Conservation (phyloP, 2,113 vertebrate species). For the Willisornis vidua region DNA sequence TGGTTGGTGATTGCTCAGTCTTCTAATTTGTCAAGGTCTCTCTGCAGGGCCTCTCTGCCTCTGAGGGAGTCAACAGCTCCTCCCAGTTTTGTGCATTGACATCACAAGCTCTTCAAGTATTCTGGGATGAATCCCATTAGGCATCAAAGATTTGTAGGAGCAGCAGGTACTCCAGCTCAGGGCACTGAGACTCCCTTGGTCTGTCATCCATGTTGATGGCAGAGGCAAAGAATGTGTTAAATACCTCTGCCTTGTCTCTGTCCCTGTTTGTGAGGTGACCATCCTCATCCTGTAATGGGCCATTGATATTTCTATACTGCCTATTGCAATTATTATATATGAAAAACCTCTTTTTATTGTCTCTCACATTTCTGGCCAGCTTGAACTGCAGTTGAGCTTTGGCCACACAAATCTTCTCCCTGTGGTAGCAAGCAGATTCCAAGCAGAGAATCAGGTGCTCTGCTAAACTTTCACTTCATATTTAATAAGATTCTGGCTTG, state of each 20-base stretch:
- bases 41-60: not conserved
- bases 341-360: not conserved
- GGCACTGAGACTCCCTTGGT: not conserved
- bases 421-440: not conserved
- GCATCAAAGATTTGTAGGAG: not conserved
- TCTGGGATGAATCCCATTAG: not conserved
- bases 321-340: not conserved
- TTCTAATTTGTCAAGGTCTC: not conserved
- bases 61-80: not conserved
- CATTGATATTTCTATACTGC: not conserved
- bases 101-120: not conserved
- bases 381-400: not conserved
- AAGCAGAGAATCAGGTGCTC: not conserved
- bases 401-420: not conserved
- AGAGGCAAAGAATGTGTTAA: not conserved
- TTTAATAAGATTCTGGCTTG: slow-evolving; percentile 31
- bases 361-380: not conserved
- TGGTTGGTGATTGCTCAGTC: not conserved
- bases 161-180: not conserved
- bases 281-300: not conserved
- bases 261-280: not conserved
- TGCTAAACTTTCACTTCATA: not conserved
- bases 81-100: not conserved
- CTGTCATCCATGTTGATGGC: not conserved
- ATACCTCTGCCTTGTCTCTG: not conserved